Evolutionary conservation across 2,797 vertebrate genomes (phyloP).

Genomic region (Pachyuromys duprasi): DNA sequence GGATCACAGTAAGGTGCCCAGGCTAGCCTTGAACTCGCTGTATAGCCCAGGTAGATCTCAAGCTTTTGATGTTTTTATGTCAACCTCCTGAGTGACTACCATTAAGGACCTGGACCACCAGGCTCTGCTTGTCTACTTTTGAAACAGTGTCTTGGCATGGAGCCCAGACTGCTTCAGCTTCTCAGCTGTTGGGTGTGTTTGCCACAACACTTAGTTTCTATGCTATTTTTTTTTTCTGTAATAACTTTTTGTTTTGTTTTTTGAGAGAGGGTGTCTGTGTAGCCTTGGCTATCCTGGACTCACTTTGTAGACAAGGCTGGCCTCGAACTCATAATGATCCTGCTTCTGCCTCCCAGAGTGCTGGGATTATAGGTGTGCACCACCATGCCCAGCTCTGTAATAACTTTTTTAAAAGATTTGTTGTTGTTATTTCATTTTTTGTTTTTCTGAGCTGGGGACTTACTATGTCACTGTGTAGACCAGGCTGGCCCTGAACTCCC

Average conservation of each 20-base stretch:
- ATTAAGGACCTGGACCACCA: not conserved
- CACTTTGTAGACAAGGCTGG: too few relatives aligned
- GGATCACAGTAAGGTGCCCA: not conserved
- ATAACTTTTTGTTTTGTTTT: not conserved
- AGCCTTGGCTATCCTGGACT: too few relatives aligned
- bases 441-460: not conserved
- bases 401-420: not conserved
- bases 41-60: not conserved
- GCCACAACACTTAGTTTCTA: not conserved
- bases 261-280: not conserved
- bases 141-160: not conserved
- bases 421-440: not conserved
- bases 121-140: not conserved
- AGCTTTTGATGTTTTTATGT: not conserved
- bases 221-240: not conserved
- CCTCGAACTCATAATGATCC: too few relatives aligned
- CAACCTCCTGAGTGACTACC: not conserved
- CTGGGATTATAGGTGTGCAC: too few relatives aligned
- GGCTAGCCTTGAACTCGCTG: not conserved
- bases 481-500: not conserved
- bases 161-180: not conserved
- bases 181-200: not conserved
- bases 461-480: not conserved
- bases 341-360: too few relatives aligned
- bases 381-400: too few relatives aligned